Evolutionary conservation across 2,888 invertebrate species (phyloP), one percentile per base, ranked within the genome.

Genomic region (Nomada goodeniana): DNA sequence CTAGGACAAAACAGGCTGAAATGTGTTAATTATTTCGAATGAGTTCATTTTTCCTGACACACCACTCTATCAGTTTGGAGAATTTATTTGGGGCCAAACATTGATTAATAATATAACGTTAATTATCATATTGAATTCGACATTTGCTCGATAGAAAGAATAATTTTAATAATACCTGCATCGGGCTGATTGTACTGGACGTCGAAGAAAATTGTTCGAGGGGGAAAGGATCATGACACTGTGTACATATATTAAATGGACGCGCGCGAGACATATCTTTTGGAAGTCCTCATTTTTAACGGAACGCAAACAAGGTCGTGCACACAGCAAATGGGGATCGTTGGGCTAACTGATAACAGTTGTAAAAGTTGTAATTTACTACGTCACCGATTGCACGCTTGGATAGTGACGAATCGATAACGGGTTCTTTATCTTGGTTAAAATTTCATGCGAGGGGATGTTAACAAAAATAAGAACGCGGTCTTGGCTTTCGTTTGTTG

Each of bases 11-110:
- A 68, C 69, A 18, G 53, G 50, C 15, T n/a, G 36, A 55, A 42
- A 75, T 61, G 13, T 29, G 47, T 20, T 79, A 59, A 79, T 79
- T 59, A 68, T 36, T 36, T 7, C 7, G 36, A 36, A 36, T 36
- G 36, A 36, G 36, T 36, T 1, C 36, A 36, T 36, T 36, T 36
- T 36, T 36, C 36, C 7, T 36, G 36, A 36, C 0, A 36, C 5
- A 7, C 5, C 36, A 7, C 9, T 36, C 7, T 36, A 5, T 36
- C 7, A 7, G 7, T 7, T 7, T 36, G 36, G 36, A 36, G 36
- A 36, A 36, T 36, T 36, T 36, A 9, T 36, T 36, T 36, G 36
- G 36, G 7, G 36, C 36, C 7, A 36, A 26, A 26, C 26, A 26
- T 26, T 26, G 26, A 26, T 26, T 26, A 26, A 1, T 26, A 26